Base-by-base conservation (phyloP, 2,888 invertebrate species). In the Gerosis bhagava region DNA sequence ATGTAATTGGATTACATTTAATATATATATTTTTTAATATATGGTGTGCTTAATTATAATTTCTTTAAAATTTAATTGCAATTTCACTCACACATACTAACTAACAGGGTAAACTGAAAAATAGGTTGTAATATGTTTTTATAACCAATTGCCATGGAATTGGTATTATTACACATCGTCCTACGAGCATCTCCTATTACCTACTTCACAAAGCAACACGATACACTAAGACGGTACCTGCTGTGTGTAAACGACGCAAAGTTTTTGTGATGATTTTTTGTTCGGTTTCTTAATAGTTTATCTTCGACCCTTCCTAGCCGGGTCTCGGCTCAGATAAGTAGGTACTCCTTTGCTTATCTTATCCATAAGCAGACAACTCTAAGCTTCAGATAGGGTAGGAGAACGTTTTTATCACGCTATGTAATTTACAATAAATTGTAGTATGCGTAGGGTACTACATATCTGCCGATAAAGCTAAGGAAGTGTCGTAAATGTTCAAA, bases 271-370 rank as follows among this genome's bases (percentile, higher is more conserved):
- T 51, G 52, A n/a, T 63, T 70, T 77, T 77, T 76, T 76, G 74
- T 57, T 59, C 60, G 64, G 70, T 79, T 76, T 78, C 77, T 74
- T 77, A 82, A 76, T 71, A 45, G 36, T n/a, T 36, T 36, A 77
- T 77, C 72, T 62, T 70, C 64, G 65, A 65, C 65, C 60, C 74
- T 67, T 63, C 44, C 36, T 29, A 8, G 16, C n/a, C 52, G 69
- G 37, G 71, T 62, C 35, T 66, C 31, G n/a, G n/a, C n/a, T n/a
- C n/a, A 73, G 80, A 80, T 79, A 83, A 76, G 69, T 65, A n/a
- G n/a, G n/a, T n/a, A 60, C 60, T 59, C 69, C 54, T 62, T 60
- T 54, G 51, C 67, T 77, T 86, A 84, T 84, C 83, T 81, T 80
- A 83, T 77, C 79, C 60, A 44, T 60, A 63, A 35, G n/a, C 15